Conservation (phyloP, 1,140 invertebrate genomes). For the Palaemon carinicauda region DNA sequence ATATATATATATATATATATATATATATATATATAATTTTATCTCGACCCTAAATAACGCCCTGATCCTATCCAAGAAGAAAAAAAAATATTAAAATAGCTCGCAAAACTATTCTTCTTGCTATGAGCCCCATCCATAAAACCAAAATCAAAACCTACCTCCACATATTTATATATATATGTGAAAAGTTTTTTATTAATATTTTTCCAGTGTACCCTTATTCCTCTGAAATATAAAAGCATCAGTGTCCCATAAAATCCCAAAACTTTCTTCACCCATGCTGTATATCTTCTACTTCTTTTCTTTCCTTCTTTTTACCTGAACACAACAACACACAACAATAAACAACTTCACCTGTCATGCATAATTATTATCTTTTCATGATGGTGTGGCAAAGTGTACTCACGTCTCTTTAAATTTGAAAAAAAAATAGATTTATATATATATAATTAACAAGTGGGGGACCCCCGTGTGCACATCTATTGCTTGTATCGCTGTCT, state of each 20-base stretch:
- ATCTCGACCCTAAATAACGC: too few relatives aligned
- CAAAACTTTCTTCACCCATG: neutral
- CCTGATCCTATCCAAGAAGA: too few relatives aligned
- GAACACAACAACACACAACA: constrained; percentile 36
- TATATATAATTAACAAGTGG: constrained; percentile 43
- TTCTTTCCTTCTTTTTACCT: neutral
- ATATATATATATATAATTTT: too few relatives aligned
- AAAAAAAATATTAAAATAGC: too few relatives aligned
- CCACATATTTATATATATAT: too few relatives aligned
- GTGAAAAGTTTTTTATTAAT: too few relatives aligned
- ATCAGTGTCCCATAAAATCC: neutral
- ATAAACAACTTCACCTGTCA: constrained; percentile 30
- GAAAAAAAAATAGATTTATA: neutral
- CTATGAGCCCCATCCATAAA: too few relatives aligned
- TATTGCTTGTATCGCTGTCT: constrained; percentile 49
- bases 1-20: too few relatives aligned
- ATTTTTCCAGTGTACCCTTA: too few relatives aligned
- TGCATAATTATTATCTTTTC: constrained; percentile 35
- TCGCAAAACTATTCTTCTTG: too few relatives aligned
- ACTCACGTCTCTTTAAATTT: neutral
- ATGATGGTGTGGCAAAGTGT: constrained; percentile 53
- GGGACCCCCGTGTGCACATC: constrained; percentile 35
- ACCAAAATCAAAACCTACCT: too few relatives aligned
- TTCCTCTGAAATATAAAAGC: too few relatives aligned
- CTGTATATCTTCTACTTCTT: neutral